phyloP scores from a whole-genome alignment of 1,140 invertebrate species.

The Hyphantria cunea region DNA sequence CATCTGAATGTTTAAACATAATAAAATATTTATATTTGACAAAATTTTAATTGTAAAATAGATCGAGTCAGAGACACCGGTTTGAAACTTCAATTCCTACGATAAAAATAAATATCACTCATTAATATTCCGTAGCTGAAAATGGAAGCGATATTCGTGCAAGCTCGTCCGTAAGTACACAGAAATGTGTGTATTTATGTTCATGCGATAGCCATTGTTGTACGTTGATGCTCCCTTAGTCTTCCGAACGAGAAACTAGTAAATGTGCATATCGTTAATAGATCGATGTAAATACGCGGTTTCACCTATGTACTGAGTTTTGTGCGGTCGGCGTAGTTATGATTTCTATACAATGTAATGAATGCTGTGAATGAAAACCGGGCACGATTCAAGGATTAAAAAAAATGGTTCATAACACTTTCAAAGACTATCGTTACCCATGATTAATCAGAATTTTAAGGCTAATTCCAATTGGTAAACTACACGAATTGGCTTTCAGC shows the following conservation, averaged over 20 bases:
- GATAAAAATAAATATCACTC: slow-evolving; percentile 31
- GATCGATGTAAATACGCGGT: too few species aligned
- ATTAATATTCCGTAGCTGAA: slow-evolving; percentile 30
- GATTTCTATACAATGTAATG: neutral
- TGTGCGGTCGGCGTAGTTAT: neutral
- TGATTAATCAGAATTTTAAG: neutral
- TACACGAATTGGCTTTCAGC: slow-evolving; percentile 17
- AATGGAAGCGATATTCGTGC: slow-evolving; percentile 10
- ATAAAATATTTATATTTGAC: neutral
- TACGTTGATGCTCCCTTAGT: neutral
- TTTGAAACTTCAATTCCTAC: slow-evolving; percentile 19
- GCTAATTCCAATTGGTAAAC: neutral
- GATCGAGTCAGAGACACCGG: slow-evolving; percentile 14
- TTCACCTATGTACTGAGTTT: neutral
- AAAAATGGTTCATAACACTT: too few species aligned
- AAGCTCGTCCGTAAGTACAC: slow-evolving; percentile 1
- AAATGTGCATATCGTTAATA: too few species aligned
- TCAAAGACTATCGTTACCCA: too few species aligned
- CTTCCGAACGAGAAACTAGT: neutral
- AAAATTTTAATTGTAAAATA: slow-evolving; percentile 30
- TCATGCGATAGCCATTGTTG: slow-evolving; percentile 3
- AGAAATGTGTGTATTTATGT: slow-evolving; percentile 13
- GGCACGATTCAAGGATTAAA: too few species aligned
- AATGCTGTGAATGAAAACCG: neutral
- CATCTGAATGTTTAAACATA: neutral